A percentile compares a stretch with the other conserved stretches of the same genome.
Evolutionary conservation across 2,888 invertebrate genomes (phyloP).

Genomic region (Unio delphinus): DNA sequence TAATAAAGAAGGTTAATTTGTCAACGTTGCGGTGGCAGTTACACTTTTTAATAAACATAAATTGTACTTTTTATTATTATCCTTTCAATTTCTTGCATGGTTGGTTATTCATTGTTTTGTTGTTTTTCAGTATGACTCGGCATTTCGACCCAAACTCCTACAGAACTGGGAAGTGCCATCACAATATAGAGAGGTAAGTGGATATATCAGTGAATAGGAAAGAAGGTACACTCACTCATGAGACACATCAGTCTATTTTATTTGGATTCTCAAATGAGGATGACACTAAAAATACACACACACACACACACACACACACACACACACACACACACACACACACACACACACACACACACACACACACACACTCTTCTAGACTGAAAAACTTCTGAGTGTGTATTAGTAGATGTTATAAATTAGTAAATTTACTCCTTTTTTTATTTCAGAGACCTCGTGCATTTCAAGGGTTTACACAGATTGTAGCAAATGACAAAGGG

Average conservation of each 20-base stretch:
- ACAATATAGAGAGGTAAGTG: slow-evolving; percentile 53
- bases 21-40: too few species aligned
- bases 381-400: not conserved
- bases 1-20: too few species aligned
- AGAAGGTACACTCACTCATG: too few species aligned
- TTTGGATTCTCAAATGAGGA: not conserved
- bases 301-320: too few species aligned
- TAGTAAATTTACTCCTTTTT: slow-evolving; percentile 1
- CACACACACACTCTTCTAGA: too few species aligned
- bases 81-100: too few species aligned
- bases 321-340: too few species aligned
- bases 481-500: slow-evolving; percentile 65
- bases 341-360: too few species aligned
- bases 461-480: slow-evolving; percentile 60
- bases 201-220: not conserved
- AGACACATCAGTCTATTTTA: not conserved
- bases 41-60: too few species aligned
- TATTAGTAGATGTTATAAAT: too few species aligned
- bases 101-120: not conserved
- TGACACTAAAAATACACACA: too few species aligned
- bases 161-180: slow-evolving; percentile 68
- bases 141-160: slow-evolving; percentile 62
- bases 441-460: slow-evolving; percentile 54
- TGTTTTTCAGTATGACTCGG: slow-evolving; percentile 65
- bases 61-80: not conserved